Percentiles rank a stretch among this genome's conserved stretches.
Evolutionary conservation across 2,797 vertebrate genomes (phyloP).

Genomic region (Falco peregrinus): DNA sequence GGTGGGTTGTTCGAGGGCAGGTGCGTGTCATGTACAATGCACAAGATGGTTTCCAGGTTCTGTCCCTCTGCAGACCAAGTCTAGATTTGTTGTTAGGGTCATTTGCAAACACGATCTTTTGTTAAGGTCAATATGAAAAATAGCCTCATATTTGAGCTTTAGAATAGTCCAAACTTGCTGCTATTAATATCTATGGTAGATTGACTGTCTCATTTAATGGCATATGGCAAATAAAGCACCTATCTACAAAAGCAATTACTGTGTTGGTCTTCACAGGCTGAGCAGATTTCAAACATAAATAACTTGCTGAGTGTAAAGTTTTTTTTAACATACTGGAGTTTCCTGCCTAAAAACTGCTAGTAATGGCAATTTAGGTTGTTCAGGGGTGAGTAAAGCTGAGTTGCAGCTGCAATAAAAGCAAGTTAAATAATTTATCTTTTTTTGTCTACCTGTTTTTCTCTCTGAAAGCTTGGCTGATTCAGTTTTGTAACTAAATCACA

Average conservation of each 20-base stretch:
- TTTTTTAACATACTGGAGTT: slow-evolving; percentile 1
- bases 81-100: neutral
- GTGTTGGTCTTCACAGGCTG: slow-evolving; percentile 45
- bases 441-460: neutral
- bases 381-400: neutral
- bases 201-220: slow-evolving; percentile 14
- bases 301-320: slow-evolving; percentile 33
- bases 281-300: slow-evolving; percentile 52
- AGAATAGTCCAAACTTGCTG: slow-evolving; percentile 24
- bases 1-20: accelerated
- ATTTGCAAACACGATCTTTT: neutral
- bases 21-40: neutral
- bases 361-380: neutral
- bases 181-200: slow-evolving; percentile 36
- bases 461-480: neutral
- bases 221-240: slow-evolving; percentile 40
- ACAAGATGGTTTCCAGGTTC: neutral
- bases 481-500: neutral
- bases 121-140: slow-evolving; percentile 11
- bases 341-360: slow-evolving; percentile 9
- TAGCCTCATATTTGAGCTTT: slow-evolving; percentile 13
- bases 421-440: neutral
- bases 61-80: neutral
- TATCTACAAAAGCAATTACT: slow-evolving; percentile 47
- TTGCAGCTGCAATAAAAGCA: neutral